Evolutionary conservation across 1,140 invertebrate genomes (phyloP).

Genomic region (Monomorium pharaonis): DNA sequence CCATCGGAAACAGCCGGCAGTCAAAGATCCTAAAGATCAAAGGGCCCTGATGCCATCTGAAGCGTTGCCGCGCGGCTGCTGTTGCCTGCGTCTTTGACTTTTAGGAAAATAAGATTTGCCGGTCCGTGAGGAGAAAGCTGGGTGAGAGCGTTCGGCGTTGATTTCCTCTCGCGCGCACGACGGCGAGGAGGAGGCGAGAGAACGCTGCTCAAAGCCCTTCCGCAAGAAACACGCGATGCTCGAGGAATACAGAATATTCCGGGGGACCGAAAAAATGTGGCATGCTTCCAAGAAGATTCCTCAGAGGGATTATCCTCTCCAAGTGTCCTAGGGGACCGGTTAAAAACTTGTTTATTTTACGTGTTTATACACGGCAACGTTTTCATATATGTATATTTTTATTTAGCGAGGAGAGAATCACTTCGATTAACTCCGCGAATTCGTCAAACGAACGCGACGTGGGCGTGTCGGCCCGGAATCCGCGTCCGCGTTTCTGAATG

Average conservation of each 20-base stretch:
- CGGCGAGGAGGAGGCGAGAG: background rate
- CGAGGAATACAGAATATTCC: constrained; percentile 22
- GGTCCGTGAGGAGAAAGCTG: constrained; percentile 26
- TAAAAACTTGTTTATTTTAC: background rate
- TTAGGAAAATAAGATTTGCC: constrained; percentile 52
- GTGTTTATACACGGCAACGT: background rate
- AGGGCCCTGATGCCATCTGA: constrained; percentile 19
- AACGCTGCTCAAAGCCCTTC: constrained; percentile 12
- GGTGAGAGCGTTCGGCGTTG: constrained; percentile 28
- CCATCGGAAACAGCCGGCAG: background rate
- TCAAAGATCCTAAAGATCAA: constrained; percentile 46
- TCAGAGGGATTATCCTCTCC: background rate
- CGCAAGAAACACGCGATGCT: constrained; percentile 13
- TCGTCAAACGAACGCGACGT: too few relatives aligned
- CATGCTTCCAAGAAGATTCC: background rate
- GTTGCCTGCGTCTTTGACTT: constrained; percentile 41
- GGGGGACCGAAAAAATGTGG: background rate
- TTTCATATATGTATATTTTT: background rate
- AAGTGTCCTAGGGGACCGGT: background rate
- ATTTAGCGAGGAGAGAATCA: background rate
- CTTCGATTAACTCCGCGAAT: background rate
- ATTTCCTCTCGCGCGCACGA: constrained; percentile 37
- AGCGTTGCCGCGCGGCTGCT: constrained; percentile 15
- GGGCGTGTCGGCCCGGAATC: background rate
- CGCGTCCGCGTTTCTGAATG: background rate